Evolutionary conservation across 2,797 vertebrate genomes (phyloP).

Genomic region (Coracias cyanogaster): DNA sequence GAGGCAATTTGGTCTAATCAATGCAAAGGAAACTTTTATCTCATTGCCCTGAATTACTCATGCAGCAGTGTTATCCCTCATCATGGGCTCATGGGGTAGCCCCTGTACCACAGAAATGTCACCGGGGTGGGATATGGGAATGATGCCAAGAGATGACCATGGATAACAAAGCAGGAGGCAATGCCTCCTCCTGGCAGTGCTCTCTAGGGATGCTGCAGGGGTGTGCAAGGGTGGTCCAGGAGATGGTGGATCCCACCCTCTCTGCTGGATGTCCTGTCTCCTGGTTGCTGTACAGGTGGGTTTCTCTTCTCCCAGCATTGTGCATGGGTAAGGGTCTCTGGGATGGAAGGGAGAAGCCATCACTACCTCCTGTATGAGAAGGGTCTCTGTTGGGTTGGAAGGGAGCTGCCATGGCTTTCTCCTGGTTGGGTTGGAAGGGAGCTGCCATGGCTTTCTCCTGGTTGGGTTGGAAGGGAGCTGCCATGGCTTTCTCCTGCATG

Average conservation of each 20-base stretch:
- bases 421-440: too few species aligned
- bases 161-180: rapidly evolving
- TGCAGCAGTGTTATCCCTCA: background rate
- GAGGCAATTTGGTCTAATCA: constrained; percentile 50
- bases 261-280: background rate
- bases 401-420: too few species aligned
- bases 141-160: rapidly evolving
- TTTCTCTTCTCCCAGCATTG: rapidly evolving
- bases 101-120: background rate
- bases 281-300: background rate
- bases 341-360: too few species aligned
- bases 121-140: rapidly evolving
- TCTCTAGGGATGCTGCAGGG: background rate
- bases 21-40: background rate
- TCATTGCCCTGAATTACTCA: background rate
- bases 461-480: too few species aligned
- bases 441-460: too few species aligned
- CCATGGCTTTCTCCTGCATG: too few species aligned
- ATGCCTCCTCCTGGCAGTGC: background rate
- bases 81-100: rapidly evolving
- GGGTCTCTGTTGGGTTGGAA: too few species aligned
- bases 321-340: background rate
- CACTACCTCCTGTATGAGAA: too few species aligned
- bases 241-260: background rate
- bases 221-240: background rate